Evolutionary conservation across 2,113 vertebrate species (phyloP).

Genomic region (Zosterops pallidus): DNA sequence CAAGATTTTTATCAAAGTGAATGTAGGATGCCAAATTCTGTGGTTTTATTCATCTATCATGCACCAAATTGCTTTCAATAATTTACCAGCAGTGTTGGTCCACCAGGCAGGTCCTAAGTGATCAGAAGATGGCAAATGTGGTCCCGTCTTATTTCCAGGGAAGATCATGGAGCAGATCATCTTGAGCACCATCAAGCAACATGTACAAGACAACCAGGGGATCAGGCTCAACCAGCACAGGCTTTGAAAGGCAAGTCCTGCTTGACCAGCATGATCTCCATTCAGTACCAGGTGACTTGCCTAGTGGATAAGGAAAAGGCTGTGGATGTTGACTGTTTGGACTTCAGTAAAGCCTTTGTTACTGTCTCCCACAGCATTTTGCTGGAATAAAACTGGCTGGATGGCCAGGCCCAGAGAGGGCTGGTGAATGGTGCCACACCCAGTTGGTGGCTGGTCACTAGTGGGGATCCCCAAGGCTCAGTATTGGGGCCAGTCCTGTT

Average conservation of each 20-base stretch:
- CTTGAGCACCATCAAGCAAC: background rate
- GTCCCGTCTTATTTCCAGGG: background rate
- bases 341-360: background rate
- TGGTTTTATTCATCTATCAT: background rate
- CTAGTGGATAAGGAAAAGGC: background rate
- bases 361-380: background rate
- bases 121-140: background rate
- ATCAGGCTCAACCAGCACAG: accelerated
- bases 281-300: background rate
- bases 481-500: background rate
- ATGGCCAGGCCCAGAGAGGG: background rate
- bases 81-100: background rate
- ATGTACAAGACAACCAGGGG: background rate
- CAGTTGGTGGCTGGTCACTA: accelerated
- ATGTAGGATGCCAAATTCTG: background rate
- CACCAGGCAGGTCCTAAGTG: background rate
- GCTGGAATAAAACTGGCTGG: background rate
- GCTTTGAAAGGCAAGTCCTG: background rate
- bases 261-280: background rate
- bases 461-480: background rate
- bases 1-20: background rate
- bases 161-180: background rate
- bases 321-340: background rate
- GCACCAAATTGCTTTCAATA: background rate
- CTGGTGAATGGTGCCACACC: background rate